Evolutionary conservation across 2,113 vertebrate genomes (phyloP).

Genomic region (Lampris megalopsis): DNA sequence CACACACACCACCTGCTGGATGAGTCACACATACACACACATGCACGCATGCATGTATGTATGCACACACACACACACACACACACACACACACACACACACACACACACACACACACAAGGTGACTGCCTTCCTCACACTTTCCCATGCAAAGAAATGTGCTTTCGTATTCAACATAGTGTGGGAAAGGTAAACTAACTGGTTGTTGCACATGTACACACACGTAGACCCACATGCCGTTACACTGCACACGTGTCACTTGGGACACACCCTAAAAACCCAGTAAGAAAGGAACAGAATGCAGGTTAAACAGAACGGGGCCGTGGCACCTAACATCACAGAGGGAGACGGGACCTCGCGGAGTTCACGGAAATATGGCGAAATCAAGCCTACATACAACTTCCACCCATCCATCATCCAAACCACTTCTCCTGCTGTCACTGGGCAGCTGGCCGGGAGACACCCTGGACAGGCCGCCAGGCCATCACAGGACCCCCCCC

Average conservation of each 20-base stretch:
- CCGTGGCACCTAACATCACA: neutral
- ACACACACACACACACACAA: constrained; percentile 1
- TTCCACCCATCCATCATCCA: too few relatives aligned
- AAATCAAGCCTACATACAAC: too few relatives aligned
- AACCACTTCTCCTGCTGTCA: too few relatives aligned
- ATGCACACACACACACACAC: neutral
- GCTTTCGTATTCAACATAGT: neutral
- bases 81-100: neutral
- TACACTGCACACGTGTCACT: constrained; percentile 28
- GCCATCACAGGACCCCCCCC: too few relatives aligned
- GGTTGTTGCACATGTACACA: constrained; percentile 36
- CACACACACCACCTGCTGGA: too few relatives aligned
- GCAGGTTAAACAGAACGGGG: constrained; percentile 18
- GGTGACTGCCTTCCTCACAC: constrained; percentile 9
- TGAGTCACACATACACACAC: neutral
- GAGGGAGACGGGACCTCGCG: constrained; percentile 37
- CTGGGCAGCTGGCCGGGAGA: too few relatives aligned
- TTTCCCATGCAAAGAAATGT: neutral
- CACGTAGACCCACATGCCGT: constrained; percentile 27
- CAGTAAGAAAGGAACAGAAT: constrained; percentile 19
- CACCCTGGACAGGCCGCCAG: too few relatives aligned
- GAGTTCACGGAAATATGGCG: constrained; percentile 1
- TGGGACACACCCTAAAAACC: constrained; percentile 28
- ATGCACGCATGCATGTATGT: neutral
- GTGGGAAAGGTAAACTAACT: constrained; percentile 44